Evolutionary conservation across 2,888 invertebrate genomes (phyloP), one percentile per base, ranked within the genome.

Genomic region (Epirrhoe tristata): DNA sequence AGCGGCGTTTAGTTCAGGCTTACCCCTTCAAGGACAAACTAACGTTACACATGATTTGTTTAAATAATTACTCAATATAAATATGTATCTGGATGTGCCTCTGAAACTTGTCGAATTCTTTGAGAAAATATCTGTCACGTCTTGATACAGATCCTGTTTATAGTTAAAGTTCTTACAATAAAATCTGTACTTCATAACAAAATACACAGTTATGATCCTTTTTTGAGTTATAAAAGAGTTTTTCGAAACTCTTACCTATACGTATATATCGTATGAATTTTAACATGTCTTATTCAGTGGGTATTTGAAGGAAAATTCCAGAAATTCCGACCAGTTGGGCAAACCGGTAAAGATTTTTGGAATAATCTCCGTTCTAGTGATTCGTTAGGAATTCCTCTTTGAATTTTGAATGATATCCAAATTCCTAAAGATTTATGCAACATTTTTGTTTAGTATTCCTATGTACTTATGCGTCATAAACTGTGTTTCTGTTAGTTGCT

Each of bases 1-100:
- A 71, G 66, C 71, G 66, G 59, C 58, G 67, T 67, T 24, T 67
- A 65, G 70, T 66, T 63, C 70, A 58, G 58, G 63, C 65, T 64
- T 69, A 61, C 58, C 69, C 73, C 55, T 59, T 62, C 73, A 71
- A 73, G 73, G 73, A 50, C 69, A 69, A 59, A 62, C 53, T 51
- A 66, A 54, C 55, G 17, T 55, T 51, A 52, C 59, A 65, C 62
- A 60, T 63, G 56, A 14, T 57, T 58, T 60, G 17, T 50, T 54
- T 31, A 43, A 43, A 12, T 43, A 16, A 46, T 39, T 48, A 32
- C 48, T 61, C 46, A 16, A 34, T 54, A 32, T 43, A 48, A 10
- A 39, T 39, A 10, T 39, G 10, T 8, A 39, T 39, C 2, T 8
- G 24, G 24, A 24, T 24, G 24, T 24, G 24, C 3, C 24, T 24